Base-by-base conservation (phyloP, 2,113 vertebrate species). In the Atrichornis clamosus region DNA sequence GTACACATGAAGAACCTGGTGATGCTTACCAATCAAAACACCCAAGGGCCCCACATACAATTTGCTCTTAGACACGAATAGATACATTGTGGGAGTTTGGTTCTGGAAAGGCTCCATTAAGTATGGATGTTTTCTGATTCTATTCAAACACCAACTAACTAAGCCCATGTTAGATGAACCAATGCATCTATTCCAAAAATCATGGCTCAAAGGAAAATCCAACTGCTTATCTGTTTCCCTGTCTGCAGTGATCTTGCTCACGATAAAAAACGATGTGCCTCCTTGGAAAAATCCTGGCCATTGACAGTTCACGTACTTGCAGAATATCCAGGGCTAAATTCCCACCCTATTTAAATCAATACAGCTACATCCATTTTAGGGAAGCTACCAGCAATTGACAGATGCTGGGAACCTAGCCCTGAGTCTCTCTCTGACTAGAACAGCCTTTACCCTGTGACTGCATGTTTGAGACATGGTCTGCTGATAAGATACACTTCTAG, bases 401-500 rank as follows among this genome's bases (percentile, higher is more conserved):
- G 84, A 73, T 60, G 63, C 79, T 84, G 82, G 84, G 87, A 93
- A 83, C 15, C 33, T 7, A 2, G 84, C 90, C 75, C 75, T 44
- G 8, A 52, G 64, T 32, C 41, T 50, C 83, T 64, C 73, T 94
- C 59, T 90, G 83, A 62, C 68, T 93, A 75, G 75, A 94, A 44
- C 47, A 70, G 75, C 55, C 30, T 42, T 94, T 76, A 90, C 16
- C 24, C 87, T 86, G 59, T 42, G 60, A 77, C 79, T 75, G 76
- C 49, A 58, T 35, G 56, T 90, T 93, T 60, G 83, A 94, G 93
- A 92, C 80, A 68, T 1, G 6, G 77, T 44, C 65, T 93, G 69
- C 77, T 91, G 94, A 56, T 96, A 96, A 96, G 94, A 92, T 87
- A 87, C 1, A 1, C 47, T 87, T 84, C 69, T 49, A 94, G 80